A percentile compares a stretch with the other conserved stretches of the same genome.
phyloP scores from a whole-genome alignment of 2,113 vertebrate species.

The Phrynosoma blainvillii region DNA sequence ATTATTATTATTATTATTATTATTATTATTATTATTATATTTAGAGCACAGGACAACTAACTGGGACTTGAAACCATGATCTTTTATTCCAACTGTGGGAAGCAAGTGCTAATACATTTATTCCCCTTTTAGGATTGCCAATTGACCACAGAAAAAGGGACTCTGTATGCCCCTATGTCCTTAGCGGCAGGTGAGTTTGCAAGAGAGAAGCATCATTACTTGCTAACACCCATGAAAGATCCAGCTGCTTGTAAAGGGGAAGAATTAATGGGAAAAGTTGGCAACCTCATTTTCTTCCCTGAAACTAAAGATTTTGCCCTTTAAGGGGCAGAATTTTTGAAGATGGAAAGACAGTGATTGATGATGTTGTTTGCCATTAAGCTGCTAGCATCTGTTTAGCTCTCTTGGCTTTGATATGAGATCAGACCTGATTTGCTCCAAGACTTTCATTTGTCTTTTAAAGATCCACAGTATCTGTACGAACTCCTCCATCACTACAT shows the following conservation, averaged over 20 bases:
- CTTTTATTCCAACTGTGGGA: not conserved
- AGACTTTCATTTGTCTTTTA: too few species aligned
- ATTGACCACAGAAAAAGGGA: too few species aligned
- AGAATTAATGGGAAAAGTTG: not conserved
- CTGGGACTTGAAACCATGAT: not conserved
- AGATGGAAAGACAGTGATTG: not conserved
- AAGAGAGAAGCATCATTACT: not conserved
- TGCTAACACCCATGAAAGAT: not conserved
- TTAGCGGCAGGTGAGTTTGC: not conserved
- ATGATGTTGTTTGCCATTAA: too few species aligned
- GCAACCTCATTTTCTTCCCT: not conserved
- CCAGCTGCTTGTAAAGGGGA: not conserved
- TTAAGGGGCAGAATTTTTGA: not conserved
- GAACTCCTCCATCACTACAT: too few species aligned
- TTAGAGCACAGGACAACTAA: not conserved
- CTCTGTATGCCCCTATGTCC: not conserved
- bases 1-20: not conserved
- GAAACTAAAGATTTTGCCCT: not conserved
- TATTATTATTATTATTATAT: not conserved
- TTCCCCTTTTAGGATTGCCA: not conserved
- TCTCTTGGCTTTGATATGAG: too few species aligned
- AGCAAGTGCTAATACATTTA: not conserved
- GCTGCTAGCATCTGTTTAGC: too few species aligned
- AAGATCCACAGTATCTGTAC: too few species aligned
- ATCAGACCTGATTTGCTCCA: too few species aligned